Evolutionary conservation across 2,797 vertebrate genomes (phyloP), one percentile per base, ranked within the genome.

Genomic region (Glyptemys insculpta): DNA sequence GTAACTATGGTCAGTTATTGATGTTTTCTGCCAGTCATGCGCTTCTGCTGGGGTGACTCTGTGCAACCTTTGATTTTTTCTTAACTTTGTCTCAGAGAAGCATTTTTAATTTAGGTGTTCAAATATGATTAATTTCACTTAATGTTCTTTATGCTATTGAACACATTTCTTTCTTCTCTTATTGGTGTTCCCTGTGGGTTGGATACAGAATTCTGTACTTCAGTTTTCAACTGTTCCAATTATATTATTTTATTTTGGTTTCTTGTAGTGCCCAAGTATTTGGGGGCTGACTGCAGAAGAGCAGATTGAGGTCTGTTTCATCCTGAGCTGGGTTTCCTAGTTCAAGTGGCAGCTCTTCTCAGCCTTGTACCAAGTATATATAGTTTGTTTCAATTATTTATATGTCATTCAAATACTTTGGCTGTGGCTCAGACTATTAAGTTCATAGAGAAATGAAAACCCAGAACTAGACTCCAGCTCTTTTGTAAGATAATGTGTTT

Each of bases 301-400:
- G 44, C 27, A 87, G 50, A 44, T 2, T 78, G 72, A 85, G 54
- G 31, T 83, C 81, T 89, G 62, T 34, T 92, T 79, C 34, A 62
- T 79, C 44, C 52, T 85, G 78, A 78, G 27, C 78, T 84, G 56
- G 14, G 29, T 92, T 90, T 91, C 44, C 52, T 83, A 81, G 44
- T 56, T 52, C 84, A 92, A 83, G 49, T 50, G 57, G 65, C 79
- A 91, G 65, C n/a, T 21, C 37, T 87, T 79, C 62, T 50, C 50
- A 78, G 80, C 47, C 88, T 72, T 16, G 37, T 79, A 57, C 41
- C 19, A 62, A 88, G 83, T 49, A 47, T 65, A 86, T 57, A 79
- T 56, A 81, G 56, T 86, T 79, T 72, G 56, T 72, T 68, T 93
- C 87, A 86, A 93, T 93, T 89, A 86, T 89, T 86, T 89, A 93